Conservation (phyloP, 2,888 invertebrate genomes). For the Amphimallon solstitiale region DNA sequence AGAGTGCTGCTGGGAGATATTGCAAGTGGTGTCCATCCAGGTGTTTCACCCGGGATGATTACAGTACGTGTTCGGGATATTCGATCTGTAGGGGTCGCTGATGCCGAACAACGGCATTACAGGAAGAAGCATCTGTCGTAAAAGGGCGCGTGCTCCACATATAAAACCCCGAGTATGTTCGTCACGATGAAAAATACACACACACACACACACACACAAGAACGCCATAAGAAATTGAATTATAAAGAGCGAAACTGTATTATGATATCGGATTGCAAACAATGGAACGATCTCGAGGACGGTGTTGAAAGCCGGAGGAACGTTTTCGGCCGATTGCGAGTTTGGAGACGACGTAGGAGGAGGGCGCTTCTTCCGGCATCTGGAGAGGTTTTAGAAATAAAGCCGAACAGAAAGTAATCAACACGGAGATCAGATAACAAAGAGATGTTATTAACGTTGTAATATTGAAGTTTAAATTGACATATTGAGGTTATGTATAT, state of each 20-base stretch:
- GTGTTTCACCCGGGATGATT: background rate
- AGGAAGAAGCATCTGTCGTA: slow-evolving; percentile 14
- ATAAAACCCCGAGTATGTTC: background rate
- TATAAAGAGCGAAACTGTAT: slow-evolving; percentile 1
- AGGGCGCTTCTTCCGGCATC: no score
- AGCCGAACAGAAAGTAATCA: no score
- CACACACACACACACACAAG: no score
- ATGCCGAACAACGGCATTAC: background rate
- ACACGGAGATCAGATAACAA: no score
- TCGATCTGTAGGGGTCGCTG: slow-evolving; percentile 8
- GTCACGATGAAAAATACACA: slow-evolving; percentile 17
- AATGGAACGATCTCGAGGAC: slow-evolving; percentile 16
- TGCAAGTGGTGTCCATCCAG: slow-evolving; percentile 18
- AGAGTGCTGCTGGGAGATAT: background rate
- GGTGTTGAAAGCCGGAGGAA: slow-evolving; percentile 3
- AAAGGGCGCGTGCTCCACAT: slow-evolving; percentile 16
- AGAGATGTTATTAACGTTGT: no score
- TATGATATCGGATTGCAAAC: slow-evolving; percentile 28
- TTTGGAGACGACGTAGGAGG: no score
- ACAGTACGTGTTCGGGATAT: slow-evolving; percentile 11
- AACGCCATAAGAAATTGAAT: slow-evolving; percentile 5
- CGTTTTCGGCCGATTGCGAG: no score
- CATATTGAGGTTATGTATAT: no score
- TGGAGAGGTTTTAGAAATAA: no score
- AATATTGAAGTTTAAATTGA: no score